A percentile compares a stretch with the other conserved stretches of the same genome.
Conservation (phyloP, 1,140 invertebrate genomes). For the Vanessa atalanta region DNA sequence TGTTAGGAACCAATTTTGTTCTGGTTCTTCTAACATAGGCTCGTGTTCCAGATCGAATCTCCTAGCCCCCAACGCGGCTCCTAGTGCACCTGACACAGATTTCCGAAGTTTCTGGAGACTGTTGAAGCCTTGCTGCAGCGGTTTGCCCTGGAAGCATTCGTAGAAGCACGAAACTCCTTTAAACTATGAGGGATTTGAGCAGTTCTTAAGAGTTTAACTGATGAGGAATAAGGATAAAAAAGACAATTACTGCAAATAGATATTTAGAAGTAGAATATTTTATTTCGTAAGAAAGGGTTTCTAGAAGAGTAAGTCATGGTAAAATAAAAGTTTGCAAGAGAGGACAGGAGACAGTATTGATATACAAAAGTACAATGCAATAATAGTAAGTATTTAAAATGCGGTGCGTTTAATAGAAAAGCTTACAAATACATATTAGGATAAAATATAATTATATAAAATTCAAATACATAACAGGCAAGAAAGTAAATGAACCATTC, state of each 20-base stretch:
- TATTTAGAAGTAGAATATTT: not conserved
- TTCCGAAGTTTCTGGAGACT: conserved; percentile 85
- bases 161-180: conserved; percentile 80
- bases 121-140: conserved; percentile 82
- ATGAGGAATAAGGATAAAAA: conserved; percentile 71
- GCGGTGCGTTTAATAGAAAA: too few species aligned
- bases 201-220: conserved; percentile 45
- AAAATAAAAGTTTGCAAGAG: too few species aligned
- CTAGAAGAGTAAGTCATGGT: too few species aligned
- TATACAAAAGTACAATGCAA: too few species aligned
- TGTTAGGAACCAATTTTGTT: conserved; percentile 89
- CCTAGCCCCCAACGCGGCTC: conserved; percentile 74
- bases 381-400: too few species aligned
- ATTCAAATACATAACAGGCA: too few species aligned
- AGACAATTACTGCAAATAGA: conserved; percentile 19
- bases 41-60: conserved; percentile 74
- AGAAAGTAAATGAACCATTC: too few species aligned
- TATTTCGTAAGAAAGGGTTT: too few species aligned
- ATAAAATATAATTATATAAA: too few species aligned
- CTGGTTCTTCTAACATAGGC: conserved; percentile 72
- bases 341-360: too few species aligned
- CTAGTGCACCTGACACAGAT: conserved; percentile 85
- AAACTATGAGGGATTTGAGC: conserved; percentile 65
- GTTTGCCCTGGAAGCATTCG: conserved; percentile 78
- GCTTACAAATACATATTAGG: too few species aligned